Evolutionary conservation across 1,140 invertebrate species (phyloP).

Genomic region (Uloborus diversus): DNA sequence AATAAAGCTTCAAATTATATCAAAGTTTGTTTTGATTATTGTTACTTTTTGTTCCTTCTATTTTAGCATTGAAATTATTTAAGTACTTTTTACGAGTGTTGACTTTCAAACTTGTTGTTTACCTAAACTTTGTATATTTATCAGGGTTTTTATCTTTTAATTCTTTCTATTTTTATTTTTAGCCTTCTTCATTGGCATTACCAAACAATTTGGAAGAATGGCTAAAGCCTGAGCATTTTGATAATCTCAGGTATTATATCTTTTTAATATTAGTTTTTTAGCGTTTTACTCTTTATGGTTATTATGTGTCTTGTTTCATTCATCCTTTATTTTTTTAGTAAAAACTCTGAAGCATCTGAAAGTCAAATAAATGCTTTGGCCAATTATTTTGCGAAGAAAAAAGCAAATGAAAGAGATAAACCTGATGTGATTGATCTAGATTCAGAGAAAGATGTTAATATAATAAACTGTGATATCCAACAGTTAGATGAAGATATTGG

Average conservation of each 20-base stretch:
- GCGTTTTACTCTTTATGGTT: neutral
- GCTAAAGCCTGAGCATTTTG: conserved; percentile 6
- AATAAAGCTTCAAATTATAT: neutral
- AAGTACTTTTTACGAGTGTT: neutral
- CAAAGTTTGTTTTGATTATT: neutral
- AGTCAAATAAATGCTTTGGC: neutral
- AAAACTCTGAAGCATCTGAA: neutral
- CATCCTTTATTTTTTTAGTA: neutral
- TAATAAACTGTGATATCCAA: neutral
- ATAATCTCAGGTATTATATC: neutral
- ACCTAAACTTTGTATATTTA: neutral
- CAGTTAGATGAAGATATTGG: neutral
- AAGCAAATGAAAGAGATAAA: neutral
- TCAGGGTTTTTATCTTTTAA: neutral
- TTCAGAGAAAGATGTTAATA: neutral
- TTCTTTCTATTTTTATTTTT: neutral
- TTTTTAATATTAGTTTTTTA: neutral
- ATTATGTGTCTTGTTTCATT: neutral
- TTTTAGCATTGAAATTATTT: neutral
- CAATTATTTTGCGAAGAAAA: neutral
- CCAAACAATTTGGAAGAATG: conserved; percentile 20
- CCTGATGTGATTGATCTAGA: neutral
- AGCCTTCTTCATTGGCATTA: neutral
- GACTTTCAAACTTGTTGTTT: neutral
- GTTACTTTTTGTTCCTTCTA: neutral